Evolutionary conservation across 2,113 vertebrate species (phyloP).

Genomic region (Centrocercus urophasianus): DNA sequence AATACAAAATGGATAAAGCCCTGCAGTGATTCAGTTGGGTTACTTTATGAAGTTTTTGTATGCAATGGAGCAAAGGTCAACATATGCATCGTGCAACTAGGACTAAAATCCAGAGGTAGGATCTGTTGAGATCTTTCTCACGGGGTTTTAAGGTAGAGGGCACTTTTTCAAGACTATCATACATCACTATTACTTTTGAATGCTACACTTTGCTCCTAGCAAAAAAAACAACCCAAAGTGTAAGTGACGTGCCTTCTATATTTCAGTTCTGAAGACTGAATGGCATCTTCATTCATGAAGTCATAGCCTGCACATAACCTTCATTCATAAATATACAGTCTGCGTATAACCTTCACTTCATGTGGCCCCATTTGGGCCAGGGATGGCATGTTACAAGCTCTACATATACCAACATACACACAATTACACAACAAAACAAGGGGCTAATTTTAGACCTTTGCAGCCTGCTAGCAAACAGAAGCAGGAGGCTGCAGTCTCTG

Average conservation of each 20-base stretch:
- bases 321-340: neutral
- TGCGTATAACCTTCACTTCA: neutral
- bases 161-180: neutral
- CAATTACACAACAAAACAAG: neutral
- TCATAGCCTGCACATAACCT: no score
- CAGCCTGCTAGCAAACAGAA: neutral
- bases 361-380: fast-evolving
- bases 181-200: neutral
- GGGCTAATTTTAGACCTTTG: neutral
- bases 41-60: neutral
- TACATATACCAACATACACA: fast-evolving
- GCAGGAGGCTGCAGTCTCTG: neutral
- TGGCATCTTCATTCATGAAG: neutral
- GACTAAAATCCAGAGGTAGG: neutral
- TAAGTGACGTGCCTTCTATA: neutral
- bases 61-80: neutral
- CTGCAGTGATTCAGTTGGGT: conserved; percentile 26
- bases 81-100: neutral
- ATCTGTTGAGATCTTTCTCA: neutral
- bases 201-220: neutral
- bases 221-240: neutral
- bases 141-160: neutral
- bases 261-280: neutral
- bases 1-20: conserved; percentile 31
- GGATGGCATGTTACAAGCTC: neutral